Evolutionary conservation across 2,797 vertebrate genomes (phyloP).

Genomic region (Rhinichthys osculus): DNA sequence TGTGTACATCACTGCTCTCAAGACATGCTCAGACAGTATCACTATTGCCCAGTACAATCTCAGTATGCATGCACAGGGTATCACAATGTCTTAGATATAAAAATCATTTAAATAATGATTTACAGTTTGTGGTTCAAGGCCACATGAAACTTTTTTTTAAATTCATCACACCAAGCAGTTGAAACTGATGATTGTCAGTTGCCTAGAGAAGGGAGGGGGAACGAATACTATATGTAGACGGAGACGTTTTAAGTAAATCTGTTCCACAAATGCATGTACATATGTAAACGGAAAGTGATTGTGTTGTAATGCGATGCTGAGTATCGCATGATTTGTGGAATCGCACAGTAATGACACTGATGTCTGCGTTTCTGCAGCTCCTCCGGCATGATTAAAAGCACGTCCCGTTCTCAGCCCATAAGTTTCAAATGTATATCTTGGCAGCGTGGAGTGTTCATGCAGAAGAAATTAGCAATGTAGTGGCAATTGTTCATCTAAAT

Average conservation of each 20-base stretch:
- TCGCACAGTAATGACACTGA: slow-evolving; percentile 64
- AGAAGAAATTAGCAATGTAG: slow-evolving; percentile 57
- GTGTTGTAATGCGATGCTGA: slow-evolving; percentile 30
- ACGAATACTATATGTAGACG: slow-evolving; percentile 16
- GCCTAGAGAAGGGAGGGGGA: not conserved
- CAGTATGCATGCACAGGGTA: not conserved
- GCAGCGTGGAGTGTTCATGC: slow-evolving; percentile 42
- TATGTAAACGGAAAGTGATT: slow-evolving; percentile 61
- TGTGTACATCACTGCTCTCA: not conserved
- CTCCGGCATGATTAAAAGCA: slow-evolving; percentile 66
- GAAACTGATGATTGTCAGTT: not conserved
- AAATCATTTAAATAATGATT: too few relatives aligned
- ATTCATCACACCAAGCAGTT: not conserved
- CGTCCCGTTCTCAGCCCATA: slow-evolving; percentile 46
- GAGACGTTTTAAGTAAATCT: slow-evolving; percentile 31
- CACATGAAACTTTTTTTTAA: slow-evolving; percentile 12
- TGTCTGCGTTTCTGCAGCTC: slow-evolving; percentile 58
- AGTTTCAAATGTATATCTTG: slow-evolving; percentile 72
- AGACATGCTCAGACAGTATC: not conserved
- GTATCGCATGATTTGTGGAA: slow-evolving; percentile 37
- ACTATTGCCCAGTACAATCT: not conserved
- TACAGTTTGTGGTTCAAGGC: not conserved
- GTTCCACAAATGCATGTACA: slow-evolving; percentile 62
- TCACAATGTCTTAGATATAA: not conserved
- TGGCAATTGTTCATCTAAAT: slow-evolving; percentile 72